Evolutionary conservation across 2,888 invertebrate species (phyloP), one percentile per base, ranked within the genome.

Genomic region (Lobophora halterata): DNA sequence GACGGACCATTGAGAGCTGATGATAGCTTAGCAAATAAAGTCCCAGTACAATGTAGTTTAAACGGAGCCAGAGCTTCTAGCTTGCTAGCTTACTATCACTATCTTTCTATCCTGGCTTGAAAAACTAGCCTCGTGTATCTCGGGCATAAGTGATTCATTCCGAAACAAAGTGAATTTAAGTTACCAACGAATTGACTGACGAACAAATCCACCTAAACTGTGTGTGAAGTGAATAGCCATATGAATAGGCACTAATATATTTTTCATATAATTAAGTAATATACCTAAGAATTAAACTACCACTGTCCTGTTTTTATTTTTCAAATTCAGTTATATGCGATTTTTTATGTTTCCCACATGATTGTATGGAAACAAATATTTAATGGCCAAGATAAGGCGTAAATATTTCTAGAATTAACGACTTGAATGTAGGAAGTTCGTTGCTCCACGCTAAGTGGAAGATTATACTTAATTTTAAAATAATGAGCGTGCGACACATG

Each of bases 401-500:
- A 58, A 61, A 49, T 48, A 52, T 64, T 74, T 66, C 46, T 60
- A 63, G 58, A 55, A 62, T 52, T 50, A n/a, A n/a, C n/a, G n/a
- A 63, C 60, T 65, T 61, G 57, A 55, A 53, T 65, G 59, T 61
- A 72, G 77, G 74, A 78, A 79, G 83, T 80, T 79, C 73, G 70
- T 79, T 79, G 83, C 70, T 71, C 78, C 51, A 50, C 32, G 52
- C 58, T 72, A 73, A 75, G 70, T 75, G 68, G 69, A 55, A 72
- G 72, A 79, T 83, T 79, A 71, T 53, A 73, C 70, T 69, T 81
- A 81, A 83, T 82, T 82, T 78, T 63, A 68, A 76, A 76, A 78
- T 83, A 82, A 82, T 80, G 74, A 75, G 61, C 48, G 61, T 63
- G 71, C 68, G 73, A 71, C 74, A 71, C 64, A 65, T 40, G 39